A percentile compares a stretch with the other conserved stretches of the same genome.
Evolutionary conservation across 2,113 vertebrate species (phyloP).

Genomic region (Pheucticus melanocephalus): DNA sequence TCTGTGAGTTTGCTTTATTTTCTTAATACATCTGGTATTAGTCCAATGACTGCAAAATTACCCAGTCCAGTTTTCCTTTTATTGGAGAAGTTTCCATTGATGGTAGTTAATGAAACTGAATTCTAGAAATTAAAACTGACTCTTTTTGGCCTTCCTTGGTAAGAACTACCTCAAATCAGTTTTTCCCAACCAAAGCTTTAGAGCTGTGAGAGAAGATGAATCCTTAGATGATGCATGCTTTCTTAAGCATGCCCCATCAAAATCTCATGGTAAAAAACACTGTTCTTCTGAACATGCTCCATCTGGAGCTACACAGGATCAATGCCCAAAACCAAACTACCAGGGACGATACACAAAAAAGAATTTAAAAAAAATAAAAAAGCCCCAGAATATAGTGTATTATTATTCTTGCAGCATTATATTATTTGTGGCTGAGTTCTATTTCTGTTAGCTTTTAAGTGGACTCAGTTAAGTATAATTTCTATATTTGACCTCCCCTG

Average conservation of each 20-base stretch:
- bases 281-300: background rate
- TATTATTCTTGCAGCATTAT: conserved; percentile 21
- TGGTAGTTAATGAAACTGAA: background rate
- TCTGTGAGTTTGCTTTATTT: background rate
- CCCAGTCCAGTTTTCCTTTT: background rate
- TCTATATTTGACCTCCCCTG: conserved; percentile 37
- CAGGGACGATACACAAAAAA: background rate
- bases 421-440: conserved; percentile 46
- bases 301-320: background rate
- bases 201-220: background rate
- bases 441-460: conserved; percentile 38
- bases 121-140: background rate
- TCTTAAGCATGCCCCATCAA: background rate
- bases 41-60: background rate
- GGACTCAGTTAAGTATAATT: conserved; percentile 21
- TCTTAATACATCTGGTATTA: background rate
- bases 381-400: background rate
- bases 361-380: background rate
- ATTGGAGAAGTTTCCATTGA: background rate
- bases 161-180: background rate
- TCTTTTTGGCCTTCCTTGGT: background rate
- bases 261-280: background rate
- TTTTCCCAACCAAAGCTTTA: background rate
- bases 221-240: background rate
- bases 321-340: conserved; percentile 31